Conservation (phyloP, 1,140 invertebrate genomes). For the Himalopsyche phryganea region DNA sequence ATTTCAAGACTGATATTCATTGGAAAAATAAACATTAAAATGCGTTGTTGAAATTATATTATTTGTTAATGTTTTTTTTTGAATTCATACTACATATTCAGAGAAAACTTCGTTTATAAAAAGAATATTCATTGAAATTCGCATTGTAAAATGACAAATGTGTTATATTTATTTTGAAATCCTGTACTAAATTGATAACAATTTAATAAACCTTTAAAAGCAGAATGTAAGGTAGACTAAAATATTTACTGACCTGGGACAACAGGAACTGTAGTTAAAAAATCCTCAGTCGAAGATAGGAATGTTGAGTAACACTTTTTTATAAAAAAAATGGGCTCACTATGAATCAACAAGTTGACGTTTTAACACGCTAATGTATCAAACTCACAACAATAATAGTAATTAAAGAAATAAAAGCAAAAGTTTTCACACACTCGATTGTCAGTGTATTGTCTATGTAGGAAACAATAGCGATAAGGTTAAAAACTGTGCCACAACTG, state of each 20-base stretch:
- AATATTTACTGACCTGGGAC: slow-evolving; percentile 11
- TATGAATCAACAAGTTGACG: background rate
- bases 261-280: slow-evolving; percentile 20
- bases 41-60: too few relatives aligned
- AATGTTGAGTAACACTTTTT: background rate
- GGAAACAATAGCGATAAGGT: slow-evolving; percentile 20
- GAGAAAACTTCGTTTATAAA: too few relatives aligned
- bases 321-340: background rate
- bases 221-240: too few relatives aligned
- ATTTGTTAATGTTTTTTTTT: too few relatives aligned
- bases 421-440: slow-evolving; percentile 32
- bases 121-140: too few relatives aligned
- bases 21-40: too few relatives aligned
- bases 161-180: too few relatives aligned
- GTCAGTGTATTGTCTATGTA: slow-evolving; percentile 22
- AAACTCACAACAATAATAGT: slow-evolving; percentile 11
- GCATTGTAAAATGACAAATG: too few relatives aligned
- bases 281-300: background rate
- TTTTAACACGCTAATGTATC: slow-evolving; percentile 18
- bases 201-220: too few relatives aligned
- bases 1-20: too few relatives aligned
- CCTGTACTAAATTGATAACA: too few relatives aligned
- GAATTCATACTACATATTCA: too few relatives aligned
- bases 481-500: slow-evolving; percentile 29
- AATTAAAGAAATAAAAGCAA: slow-evolving; percentile 23